Percentiles rank a stretch among this genome's conserved stretches.
Evolutionary conservation across 2,113 vertebrate species (phyloP).

Genomic region (Myodes glareolus): DNA sequence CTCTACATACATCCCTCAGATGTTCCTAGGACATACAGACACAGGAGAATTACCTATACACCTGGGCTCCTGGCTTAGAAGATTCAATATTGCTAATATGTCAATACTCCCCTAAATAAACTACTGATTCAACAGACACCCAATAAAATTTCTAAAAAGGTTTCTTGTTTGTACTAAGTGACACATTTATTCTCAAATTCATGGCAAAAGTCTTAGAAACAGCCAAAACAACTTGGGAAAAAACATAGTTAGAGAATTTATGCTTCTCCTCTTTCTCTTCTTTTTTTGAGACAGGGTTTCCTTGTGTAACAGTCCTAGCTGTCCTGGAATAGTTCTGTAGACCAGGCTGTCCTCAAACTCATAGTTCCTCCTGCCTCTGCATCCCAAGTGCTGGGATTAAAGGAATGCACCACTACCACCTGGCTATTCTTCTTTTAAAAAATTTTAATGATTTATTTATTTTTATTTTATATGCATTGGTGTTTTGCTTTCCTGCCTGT

Average conservation of each 20-base stretch:
- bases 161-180: not conserved
- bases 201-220: not conserved
- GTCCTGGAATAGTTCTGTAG: no score
- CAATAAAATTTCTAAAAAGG: not conserved
- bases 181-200: slow-evolving; percentile 9
- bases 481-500: no score
- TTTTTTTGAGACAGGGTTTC: no score
- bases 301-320: no score
- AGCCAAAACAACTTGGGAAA: not conserved
- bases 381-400: no score
- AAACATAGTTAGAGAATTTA: not conserved
- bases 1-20: not conserved
- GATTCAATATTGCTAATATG: not conserved
- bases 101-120: not conserved
- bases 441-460: no score
- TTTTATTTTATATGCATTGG: no score
- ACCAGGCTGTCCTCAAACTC: no score
- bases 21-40: not conserved
- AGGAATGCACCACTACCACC: no score
- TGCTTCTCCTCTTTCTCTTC: no score
- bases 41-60: not conserved
- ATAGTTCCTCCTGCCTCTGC: no score
- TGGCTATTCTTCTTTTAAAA: no score
- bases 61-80: not conserved
- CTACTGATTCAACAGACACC: not conserved